Evolutionary conservation across 2,113 vertebrate species (phyloP).

Genomic region (Aleadryas rufinucha): DNA sequence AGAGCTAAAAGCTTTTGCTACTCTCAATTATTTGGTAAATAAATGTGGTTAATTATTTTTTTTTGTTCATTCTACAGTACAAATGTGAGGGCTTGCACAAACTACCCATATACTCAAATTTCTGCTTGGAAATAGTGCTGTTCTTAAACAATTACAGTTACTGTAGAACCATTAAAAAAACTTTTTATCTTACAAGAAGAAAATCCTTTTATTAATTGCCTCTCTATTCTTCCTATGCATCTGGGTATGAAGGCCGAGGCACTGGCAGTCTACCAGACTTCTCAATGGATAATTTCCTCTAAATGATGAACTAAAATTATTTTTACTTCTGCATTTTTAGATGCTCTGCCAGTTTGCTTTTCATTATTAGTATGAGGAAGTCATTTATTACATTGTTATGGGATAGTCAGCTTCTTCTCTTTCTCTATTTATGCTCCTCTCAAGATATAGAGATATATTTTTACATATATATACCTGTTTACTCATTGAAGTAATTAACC

Average conservation of each 20-base stretch:
- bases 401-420: background rate
- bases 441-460: background rate
- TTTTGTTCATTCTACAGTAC: background rate
- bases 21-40: background rate
- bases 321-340: slow-evolving; percentile 33
- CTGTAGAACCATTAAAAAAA: background rate
- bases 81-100: background rate
- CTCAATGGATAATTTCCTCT: slow-evolving; percentile 29
- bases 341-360: background rate
- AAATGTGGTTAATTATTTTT: background rate
- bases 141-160: background rate
- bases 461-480: background rate
- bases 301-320: slow-evolving; percentile 30
- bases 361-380: background rate
- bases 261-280: slow-evolving; percentile 1
- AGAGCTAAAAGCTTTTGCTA: background rate
- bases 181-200: background rate
- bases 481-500: background rate
- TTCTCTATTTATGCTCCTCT: background rate
- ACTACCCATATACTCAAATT: background rate
- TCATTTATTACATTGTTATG: background rate
- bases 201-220: background rate
- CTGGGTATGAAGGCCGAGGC: background rate
- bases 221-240: background rate
- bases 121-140: background rate